These are phyloP conservation scores for Falco berigora DNA, from an alignment of 2,797 vertebrate genomes.

Conservation along the genomic window DNA sequence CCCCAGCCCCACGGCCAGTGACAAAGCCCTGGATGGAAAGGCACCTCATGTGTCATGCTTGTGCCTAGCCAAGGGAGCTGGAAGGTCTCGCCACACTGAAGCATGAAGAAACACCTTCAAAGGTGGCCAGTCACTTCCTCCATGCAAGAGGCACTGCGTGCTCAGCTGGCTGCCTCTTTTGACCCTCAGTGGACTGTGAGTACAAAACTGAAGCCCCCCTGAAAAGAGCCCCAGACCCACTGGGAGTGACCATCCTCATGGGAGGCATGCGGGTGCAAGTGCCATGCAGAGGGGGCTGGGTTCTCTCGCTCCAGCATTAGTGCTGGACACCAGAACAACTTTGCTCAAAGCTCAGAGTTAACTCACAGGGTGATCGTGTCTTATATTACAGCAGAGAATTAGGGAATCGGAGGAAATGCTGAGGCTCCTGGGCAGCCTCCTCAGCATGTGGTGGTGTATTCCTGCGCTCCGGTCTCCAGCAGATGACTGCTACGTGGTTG, in stretches of 20 bases:
- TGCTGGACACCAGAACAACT: neutral
- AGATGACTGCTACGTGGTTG: neutral
- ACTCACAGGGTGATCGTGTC: neutral
- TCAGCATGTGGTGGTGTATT: neutral
- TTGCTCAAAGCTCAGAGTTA: neutral
- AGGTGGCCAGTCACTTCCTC: neutral
- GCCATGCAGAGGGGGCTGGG: neutral
- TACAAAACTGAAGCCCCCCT: neutral
- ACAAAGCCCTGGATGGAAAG: neutral
- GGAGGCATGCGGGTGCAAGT: neutral
- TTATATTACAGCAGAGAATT: neutral
- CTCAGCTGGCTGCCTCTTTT: neutral
- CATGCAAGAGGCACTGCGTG: neutral
- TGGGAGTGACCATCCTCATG: rapidly evolving
- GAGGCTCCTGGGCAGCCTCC: neutral
- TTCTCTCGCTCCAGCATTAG: neutral
- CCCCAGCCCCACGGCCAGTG: neutral
- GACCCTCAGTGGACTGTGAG: neutral
- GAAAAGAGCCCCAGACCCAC: neutral
- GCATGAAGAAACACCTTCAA: neutral
- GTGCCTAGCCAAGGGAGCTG: neutral
- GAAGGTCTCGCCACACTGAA: neutral
- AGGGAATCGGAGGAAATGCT: neutral
- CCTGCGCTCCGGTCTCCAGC: neutral
- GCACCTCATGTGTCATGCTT: rapidly evolving